phyloP scores from a whole-genome alignment of 1,140 invertebrate species.

The Heliothis subflexa region DNA sequence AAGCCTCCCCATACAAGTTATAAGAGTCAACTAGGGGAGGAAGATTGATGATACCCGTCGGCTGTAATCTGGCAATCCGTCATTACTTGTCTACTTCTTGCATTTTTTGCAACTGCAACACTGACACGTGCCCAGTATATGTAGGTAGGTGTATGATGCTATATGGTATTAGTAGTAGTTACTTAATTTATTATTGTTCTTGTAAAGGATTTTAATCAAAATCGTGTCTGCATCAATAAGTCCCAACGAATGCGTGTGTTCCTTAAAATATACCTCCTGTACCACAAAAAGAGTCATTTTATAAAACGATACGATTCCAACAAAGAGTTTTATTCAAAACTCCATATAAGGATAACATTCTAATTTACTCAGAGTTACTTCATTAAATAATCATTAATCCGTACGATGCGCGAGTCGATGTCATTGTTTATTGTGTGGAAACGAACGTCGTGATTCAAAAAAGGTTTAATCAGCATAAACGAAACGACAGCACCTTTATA shows the following conservation, averaged over 20 bases:
- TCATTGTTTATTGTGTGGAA: constrained; percentile 57
- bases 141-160: too few species aligned
- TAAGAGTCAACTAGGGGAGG: constrained; percentile 30
- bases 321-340: constrained; percentile 17
- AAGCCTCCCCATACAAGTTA: constrained; percentile 25
- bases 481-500: constrained; percentile 57
- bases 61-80: constrained; percentile 42
- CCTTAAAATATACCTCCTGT: too few species aligned
- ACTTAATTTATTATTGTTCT: not conserved
- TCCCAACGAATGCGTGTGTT: too few species aligned
- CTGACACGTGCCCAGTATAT: constrained; percentile 17
- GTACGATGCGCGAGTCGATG: constrained; percentile 50
- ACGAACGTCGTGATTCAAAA: constrained; percentile 56
- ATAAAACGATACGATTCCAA: not conserved
- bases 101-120: constrained; percentile 34
- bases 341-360: constrained; percentile 9
- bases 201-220: too few species aligned
- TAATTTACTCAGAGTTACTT: constrained; percentile 51
- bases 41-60: constrained; percentile 42
- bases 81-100: constrained; percentile 41
- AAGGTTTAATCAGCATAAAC: constrained; percentile 55
- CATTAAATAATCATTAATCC: constrained; percentile 71
- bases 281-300: too few species aligned
- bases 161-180: not conserved
- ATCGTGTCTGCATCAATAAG: too few species aligned